Conservation (phyloP, 2,888 invertebrate genomes). For the Gandaritis pyraliata region DNA sequence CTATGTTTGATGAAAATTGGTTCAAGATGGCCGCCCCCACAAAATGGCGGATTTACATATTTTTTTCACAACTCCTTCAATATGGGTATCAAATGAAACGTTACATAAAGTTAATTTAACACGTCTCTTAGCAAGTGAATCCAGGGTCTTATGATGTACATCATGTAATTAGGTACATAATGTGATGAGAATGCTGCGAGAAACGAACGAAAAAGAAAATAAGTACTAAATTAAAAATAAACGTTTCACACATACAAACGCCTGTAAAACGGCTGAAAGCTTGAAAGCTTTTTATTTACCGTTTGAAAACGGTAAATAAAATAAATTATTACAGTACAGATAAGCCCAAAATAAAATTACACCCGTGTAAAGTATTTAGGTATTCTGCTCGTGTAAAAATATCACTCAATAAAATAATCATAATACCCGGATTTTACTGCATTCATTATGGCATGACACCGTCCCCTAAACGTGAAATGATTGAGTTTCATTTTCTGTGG, state of each 20-base stretch:
- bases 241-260: background rate
- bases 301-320: constrained; percentile 3
- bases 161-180: too few relatives aligned
- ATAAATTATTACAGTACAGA: constrained; percentile 29
- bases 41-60: too few relatives aligned
- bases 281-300: too few relatives aligned
- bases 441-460: constrained; percentile 50
- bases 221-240: background rate
- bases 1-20: too few relatives aligned
- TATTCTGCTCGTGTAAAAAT: constrained; percentile 8
- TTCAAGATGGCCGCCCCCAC: too few relatives aligned
- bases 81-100: too few relatives aligned
- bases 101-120: too few relatives aligned
- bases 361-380: too few relatives aligned
- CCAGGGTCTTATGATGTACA: too few relatives aligned
- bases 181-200: too few relatives aligned
- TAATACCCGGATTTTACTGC: constrained; percentile 32
- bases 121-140: too few relatives aligned
- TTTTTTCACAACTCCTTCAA: too few relatives aligned
- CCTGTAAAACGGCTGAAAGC: constrained; percentile 4
- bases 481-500: constrained; percentile 76
- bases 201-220: background rate
- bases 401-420: constrained; percentile 38
- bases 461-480: constrained; percentile 66
- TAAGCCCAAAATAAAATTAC: constrained; percentile 27